These are phyloP conservation scores for Aporrectodea caliginosa DNA, from an alignment of 1,140 invertebrate species.

Conservation along the genomic window DNA sequence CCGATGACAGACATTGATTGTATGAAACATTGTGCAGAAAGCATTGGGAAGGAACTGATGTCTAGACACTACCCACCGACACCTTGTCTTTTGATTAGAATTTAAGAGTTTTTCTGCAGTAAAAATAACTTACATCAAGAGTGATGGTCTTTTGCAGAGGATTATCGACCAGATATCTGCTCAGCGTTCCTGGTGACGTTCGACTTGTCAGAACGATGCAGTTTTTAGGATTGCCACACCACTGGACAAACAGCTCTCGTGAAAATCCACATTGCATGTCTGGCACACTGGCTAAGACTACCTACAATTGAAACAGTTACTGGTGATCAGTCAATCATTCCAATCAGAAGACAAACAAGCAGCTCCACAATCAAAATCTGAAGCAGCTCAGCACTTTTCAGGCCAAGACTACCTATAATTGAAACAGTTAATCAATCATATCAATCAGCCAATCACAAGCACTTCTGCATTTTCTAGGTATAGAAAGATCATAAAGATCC, in stretches of 20 bases:
- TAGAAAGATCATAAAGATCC: too few species aligned
- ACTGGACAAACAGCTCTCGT: conserved; percentile 88
- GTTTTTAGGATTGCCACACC: conserved; percentile 88
- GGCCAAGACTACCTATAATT: too few species aligned
- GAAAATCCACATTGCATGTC: conserved; percentile 96
- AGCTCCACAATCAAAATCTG: background rate
- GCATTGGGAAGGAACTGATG: too few species aligned
- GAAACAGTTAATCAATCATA: too few species aligned
- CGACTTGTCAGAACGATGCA: conserved; percentile 89
- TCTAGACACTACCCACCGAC: too few species aligned
- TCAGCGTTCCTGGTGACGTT: conserved; percentile 67
- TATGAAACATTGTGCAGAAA: too few species aligned
- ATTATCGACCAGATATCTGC: conserved; percentile 80
- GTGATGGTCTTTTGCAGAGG: conserved; percentile 65
- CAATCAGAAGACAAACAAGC: background rate
- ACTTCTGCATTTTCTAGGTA: too few species aligned
- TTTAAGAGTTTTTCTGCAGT: background rate
- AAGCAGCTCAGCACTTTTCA: too few species aligned
- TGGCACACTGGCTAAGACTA: conserved; percentile 89
- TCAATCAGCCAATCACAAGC: too few species aligned
- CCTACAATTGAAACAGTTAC: conserved; percentile 51
- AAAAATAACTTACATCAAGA: conserved; percentile 64
- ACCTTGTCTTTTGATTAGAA: background rate
- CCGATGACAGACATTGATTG: too few species aligned
- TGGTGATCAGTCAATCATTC: background rate